Percentiles rank a stretch among this genome's conserved stretches.
phyloP scores from a whole-genome alignment of 2,797 vertebrate genomes.

The Phaenicophaeus curvirostris region DNA sequence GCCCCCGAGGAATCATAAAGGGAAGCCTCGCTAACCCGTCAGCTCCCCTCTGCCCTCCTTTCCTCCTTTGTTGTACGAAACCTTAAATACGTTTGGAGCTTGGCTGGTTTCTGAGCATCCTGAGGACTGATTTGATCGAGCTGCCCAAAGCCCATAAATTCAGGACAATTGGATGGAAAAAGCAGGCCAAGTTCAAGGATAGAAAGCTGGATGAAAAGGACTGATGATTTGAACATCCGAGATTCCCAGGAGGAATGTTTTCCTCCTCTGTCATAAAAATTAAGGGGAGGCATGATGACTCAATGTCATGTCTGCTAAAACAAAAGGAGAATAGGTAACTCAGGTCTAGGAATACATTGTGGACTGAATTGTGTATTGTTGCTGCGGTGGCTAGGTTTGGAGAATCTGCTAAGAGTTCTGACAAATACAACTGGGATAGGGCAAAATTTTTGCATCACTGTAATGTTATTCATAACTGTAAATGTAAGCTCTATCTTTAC shows the following conservation, averaged over 20 bases:
- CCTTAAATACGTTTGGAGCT: constrained; percentile 37
- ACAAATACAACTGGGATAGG: not conserved
- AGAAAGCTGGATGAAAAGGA: not conserved
- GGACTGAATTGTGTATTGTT: not conserved
- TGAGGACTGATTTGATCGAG: constrained; percentile 17
- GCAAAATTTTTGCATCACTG: not conserved
- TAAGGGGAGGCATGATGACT: not conserved
- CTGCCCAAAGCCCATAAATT: constrained; percentile 8
- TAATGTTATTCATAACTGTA: not conserved
- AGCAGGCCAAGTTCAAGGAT: not conserved
- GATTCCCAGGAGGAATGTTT: constrained; percentile 16
- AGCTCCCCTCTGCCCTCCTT: not conserved
- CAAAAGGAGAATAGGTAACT: not conserved
- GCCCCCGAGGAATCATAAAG: constrained; percentile 41
- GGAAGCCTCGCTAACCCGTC: constrained; percentile 10
- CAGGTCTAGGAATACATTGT: not conserved
- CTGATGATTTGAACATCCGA: not conserved
- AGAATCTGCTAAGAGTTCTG: not conserved
- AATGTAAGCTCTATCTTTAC: not conserved
- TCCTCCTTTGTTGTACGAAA: not conserved
- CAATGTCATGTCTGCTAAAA: not conserved
- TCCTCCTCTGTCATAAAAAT: not conserved
- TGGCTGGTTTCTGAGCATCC: constrained; percentile 17
- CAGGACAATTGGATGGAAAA: constrained; percentile 1
- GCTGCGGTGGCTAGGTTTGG: not conserved